These are phyloP conservation scores for Babyrousa celebensis DNA, from an alignment of 2,797 vertebrate species.

Conservation along the genomic window DNA sequence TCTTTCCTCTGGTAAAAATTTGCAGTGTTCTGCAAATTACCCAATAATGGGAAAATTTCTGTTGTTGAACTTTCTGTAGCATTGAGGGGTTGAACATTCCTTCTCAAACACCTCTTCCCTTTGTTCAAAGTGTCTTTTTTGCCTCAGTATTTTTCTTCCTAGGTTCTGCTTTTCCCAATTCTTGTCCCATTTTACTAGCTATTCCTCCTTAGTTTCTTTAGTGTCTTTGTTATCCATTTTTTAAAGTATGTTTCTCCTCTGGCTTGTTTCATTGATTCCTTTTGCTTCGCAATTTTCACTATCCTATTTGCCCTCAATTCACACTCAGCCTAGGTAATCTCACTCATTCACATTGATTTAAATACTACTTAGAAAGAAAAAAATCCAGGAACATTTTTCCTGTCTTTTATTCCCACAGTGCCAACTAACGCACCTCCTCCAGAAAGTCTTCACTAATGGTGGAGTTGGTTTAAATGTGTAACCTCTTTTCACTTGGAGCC, in stretches of 20 bases:
- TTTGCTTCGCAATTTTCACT: background rate
- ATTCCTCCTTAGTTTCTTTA: background rate
- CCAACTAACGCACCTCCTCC: background rate
- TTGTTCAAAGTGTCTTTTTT: background rate
- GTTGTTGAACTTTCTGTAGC: background rate
- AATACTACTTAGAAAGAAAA: background rate
- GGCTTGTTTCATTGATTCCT: background rate
- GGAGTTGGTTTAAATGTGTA: background rate
- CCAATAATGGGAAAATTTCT: background rate
- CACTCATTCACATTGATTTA: background rate
- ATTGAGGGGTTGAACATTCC: background rate
- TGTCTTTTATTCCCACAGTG: background rate
- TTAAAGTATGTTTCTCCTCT: background rate
- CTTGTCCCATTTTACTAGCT: background rate
- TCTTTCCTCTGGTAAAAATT: background rate
- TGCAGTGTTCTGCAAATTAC: background rate
- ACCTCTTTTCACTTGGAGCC: background rate
- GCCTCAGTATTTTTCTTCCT: background rate
- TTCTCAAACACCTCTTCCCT: constrained; percentile 53
- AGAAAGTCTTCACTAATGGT: background rate
- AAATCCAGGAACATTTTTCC: background rate
- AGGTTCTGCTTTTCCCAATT: background rate
- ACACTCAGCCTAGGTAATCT: background rate
- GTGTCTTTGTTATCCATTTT: background rate
- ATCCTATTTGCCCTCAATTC: background rate